Conservation (phyloP, 2,888 invertebrate genomes). For the Incurvaria masculella region DNA sequence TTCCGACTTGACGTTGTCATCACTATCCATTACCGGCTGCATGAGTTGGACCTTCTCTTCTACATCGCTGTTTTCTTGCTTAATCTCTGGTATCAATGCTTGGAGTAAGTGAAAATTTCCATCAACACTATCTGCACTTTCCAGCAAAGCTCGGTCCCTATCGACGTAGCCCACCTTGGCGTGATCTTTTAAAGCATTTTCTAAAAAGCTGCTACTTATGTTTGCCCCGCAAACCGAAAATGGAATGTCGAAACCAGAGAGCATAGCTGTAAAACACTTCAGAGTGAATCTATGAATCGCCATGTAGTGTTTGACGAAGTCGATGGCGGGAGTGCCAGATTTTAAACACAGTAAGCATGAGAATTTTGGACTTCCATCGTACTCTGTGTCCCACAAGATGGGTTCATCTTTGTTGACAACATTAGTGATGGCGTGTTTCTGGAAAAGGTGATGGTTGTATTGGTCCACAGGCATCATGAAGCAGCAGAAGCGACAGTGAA, state of each 20-base stretch:
- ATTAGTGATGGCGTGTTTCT: constrained; percentile 41
- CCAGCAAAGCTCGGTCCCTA: constrained; percentile 22
- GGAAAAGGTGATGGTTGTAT: constrained; percentile 36
- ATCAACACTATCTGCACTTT: constrained; percentile 12
- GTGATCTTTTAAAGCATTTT: constrained; percentile 30
- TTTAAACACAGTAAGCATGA: constrained; percentile 39
- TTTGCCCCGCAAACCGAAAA: constrained; percentile 41
- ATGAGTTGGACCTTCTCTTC: constrained; percentile 16
- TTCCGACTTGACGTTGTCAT: constrained; percentile 1
- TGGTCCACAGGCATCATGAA: constrained; percentile 37
- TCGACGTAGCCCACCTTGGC: constrained; percentile 35
- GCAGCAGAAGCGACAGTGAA: constrained; percentile 45
- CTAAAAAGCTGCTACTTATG: constrained; percentile 35
- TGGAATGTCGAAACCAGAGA: constrained; percentile 36
- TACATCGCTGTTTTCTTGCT: constrained; percentile 24
- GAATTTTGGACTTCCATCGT: constrained; percentile 29
- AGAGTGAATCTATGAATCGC: constrained; percentile 44
- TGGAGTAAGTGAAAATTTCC: constrained; percentile 19
- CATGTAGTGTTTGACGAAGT: constrained; percentile 45
- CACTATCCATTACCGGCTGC: constrained; percentile 10
- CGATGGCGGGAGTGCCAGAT: constrained; percentile 25
- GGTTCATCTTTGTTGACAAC: constrained; percentile 29
- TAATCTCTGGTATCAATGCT: constrained; percentile 24
- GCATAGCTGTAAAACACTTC: constrained; percentile 37
- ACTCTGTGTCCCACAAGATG: constrained; percentile 35